These are phyloP conservation scores for Chouioia cunea DNA, from an alignment of 2,888 invertebrate species.

Conservation along the genomic window DNA sequence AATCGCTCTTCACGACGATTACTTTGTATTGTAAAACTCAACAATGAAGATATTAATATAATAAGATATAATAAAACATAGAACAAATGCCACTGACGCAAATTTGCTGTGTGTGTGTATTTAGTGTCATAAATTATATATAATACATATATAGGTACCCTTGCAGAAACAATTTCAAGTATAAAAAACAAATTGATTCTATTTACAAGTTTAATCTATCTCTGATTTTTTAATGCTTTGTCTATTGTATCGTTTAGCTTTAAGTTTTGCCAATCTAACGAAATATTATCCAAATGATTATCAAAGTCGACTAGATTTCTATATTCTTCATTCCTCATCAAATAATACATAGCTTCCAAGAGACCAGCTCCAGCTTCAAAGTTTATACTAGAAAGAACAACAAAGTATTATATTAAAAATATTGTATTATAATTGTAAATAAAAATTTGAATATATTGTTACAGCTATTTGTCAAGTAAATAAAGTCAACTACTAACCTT, in stretches of 20 bases:
- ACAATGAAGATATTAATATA: too few relatives aligned
- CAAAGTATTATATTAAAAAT: background rate
- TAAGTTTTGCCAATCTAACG: conserved; percentile 89
- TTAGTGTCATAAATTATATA: conserved; percentile 6
- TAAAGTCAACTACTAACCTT: conserved; percentile 62
- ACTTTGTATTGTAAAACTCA: too few relatives aligned
- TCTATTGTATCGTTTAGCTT: conserved; percentile 75
- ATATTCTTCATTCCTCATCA: conserved; percentile 81
- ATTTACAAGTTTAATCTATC: conserved; percentile 38
- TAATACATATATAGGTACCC: conserved; percentile 17
- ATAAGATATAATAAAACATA: too few relatives aligned
- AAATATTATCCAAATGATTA: conserved; percentile 93
- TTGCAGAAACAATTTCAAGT: conserved; percentile 18
- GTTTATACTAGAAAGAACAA: conserved; percentile 53
- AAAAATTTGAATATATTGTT: too few relatives aligned
- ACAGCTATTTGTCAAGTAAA: background rate
- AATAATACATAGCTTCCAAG: conserved; percentile 75
- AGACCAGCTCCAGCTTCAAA: conserved; percentile 70
- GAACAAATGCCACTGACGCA: too few relatives aligned
- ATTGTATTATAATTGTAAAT: too few relatives aligned
- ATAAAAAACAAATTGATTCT: conserved; percentile 26
- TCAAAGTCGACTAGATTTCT: conserved; percentile 93
- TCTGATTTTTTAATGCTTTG: conserved; percentile 51
- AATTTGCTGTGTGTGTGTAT: background rate
- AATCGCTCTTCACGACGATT: too few relatives aligned